phyloP scores from a whole-genome alignment of 2,888 invertebrate species.

The Peribatodes rhomboidaria region DNA sequence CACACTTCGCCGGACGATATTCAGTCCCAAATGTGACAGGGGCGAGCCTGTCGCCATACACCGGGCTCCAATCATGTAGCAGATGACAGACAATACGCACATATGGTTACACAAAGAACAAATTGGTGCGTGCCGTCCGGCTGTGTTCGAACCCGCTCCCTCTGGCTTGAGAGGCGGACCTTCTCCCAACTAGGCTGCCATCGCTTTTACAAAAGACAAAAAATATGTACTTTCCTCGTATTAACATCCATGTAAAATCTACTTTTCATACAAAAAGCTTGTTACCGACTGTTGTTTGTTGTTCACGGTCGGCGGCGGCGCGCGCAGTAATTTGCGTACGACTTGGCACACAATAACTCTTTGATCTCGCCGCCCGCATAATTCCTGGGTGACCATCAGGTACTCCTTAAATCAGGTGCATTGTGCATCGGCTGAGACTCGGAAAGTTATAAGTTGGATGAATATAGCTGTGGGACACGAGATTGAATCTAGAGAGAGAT shows the following conservation, averaged over 20 bases:
- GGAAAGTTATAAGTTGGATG: neutral
- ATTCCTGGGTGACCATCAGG: constrained; percentile 31
- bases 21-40: too few species aligned
- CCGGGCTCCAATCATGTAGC: too few species aligned
- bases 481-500: neutral
- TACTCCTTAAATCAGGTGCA: constrained; percentile 17
- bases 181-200: too few species aligned
- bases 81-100: too few species aligned
- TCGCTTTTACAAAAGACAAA: too few species aligned
- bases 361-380: constrained; percentile 59
- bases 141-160: too few species aligned
- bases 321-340: constrained; percentile 52
- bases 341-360: constrained; percentile 64
- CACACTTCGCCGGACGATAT: too few species aligned
- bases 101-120: too few species aligned
- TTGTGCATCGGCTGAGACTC: constrained; percentile 30
- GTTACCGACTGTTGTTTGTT: constrained; percentile 3
- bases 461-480: constrained; percentile 5
- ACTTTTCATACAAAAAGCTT: constrained; percentile 17
- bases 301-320: constrained; percentile 9
- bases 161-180: too few species aligned
- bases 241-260: neutral
- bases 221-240: too few species aligned
- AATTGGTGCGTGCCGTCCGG: too few species aligned
- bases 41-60: too few species aligned